Conservation (phyloP, 1,140 invertebrate genomes). For the Dryas iulia region DNA sequence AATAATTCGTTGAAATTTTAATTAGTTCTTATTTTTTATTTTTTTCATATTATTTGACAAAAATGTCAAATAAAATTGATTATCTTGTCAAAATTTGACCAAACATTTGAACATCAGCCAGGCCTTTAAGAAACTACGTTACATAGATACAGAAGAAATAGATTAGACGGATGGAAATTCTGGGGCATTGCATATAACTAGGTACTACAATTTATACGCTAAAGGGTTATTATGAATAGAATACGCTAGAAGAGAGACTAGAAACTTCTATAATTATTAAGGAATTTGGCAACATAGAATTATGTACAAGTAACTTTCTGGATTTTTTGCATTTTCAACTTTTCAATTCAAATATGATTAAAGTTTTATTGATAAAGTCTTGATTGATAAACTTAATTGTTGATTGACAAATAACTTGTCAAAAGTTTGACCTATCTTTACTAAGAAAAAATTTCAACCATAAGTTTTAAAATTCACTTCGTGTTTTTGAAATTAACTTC, state of each 20-base stretch:
- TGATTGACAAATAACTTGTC: background rate
- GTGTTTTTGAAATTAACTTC: background rate
- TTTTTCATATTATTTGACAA: too few species aligned
- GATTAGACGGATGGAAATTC: slow-evolving; percentile 80
- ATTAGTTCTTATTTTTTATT: too few species aligned
- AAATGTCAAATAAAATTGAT: too few species aligned
- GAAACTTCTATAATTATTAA: background rate
- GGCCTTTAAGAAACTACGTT: slow-evolving; percentile 60
- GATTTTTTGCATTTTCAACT: background rate
- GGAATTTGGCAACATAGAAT: slow-evolving; percentile 53
- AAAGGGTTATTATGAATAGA: slow-evolving; percentile 53
- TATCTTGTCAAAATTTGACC: background rate
- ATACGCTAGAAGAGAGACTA: slow-evolving; percentile 43
- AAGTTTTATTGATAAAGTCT: too few species aligned
- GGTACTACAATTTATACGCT: slow-evolving; percentile 56
- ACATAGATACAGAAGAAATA: slow-evolving; percentile 75
- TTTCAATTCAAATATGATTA: background rate
- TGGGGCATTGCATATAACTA: slow-evolving; percentile 78
- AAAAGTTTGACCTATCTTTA: background rate
- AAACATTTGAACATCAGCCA: background rate
- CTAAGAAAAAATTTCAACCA: background rate
- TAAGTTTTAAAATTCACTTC: background rate
- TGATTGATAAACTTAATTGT: background rate
- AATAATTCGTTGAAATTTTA: too few species aligned
- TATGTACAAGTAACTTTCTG: slow-evolving; percentile 46